phyloP scores from a whole-genome alignment of 1,140 invertebrate species.

The Platyscapa corneri region DNA sequence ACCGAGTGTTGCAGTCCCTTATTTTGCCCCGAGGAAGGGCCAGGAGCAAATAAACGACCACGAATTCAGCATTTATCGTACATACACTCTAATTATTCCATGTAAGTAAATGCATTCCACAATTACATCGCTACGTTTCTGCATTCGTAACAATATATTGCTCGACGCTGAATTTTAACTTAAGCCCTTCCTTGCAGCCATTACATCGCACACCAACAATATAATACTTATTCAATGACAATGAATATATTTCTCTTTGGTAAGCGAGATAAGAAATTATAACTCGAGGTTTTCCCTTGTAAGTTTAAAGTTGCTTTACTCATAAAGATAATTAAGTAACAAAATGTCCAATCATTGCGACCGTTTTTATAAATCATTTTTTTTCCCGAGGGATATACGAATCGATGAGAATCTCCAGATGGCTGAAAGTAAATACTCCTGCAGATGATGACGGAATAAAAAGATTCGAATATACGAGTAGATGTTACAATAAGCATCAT shows the following conservation, averaged over 20 bases:
- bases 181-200: not conserved
- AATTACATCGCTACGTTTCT: constrained; percentile 5
- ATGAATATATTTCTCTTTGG: too few relatives aligned
- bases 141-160: not conserved
- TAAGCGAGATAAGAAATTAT: not conserved
- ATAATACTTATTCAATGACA: too few relatives aligned
- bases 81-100: not conserved
- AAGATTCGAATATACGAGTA: not conserved
- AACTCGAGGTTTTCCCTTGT: not conserved
- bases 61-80: not conserved
- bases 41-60: not conserved
- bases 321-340: not conserved
- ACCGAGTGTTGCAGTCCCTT: not conserved
- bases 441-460: not conserved
- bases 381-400: not conserved
- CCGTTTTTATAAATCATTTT: not conserved
- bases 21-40: constrained; percentile 6
- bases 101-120: not conserved
- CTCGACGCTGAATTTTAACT: not conserved
- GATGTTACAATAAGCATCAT: not conserved
- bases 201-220: not conserved
- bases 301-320: not conserved
- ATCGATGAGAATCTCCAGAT: not conserved
- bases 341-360: not conserved
- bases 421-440: not conserved